Evolutionary conservation across 2,113 vertebrate species (phyloP).

Genomic region (Daphoenositta chrysoptera): DNA sequence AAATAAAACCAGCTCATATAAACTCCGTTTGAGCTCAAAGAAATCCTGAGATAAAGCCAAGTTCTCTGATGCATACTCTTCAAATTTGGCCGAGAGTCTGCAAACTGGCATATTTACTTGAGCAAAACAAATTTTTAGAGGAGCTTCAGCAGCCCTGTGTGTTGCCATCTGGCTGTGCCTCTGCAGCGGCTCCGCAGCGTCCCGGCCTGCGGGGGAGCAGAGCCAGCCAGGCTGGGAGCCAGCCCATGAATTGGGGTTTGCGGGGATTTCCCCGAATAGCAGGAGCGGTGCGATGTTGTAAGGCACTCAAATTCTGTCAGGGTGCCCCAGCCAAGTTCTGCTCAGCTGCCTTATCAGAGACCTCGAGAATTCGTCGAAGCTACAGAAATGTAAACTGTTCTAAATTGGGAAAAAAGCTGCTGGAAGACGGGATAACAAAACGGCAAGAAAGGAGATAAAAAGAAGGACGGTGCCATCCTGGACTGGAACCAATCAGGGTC

Average conservation of each 20-base stretch:
- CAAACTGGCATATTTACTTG: background rate
- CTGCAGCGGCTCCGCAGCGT: background rate
- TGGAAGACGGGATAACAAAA: too few species aligned
- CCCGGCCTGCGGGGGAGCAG: background rate
- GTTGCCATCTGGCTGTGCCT: background rate
- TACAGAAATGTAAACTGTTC: too few species aligned
- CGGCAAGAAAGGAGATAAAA: too few species aligned
- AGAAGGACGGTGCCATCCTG: too few species aligned
- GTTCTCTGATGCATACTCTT: background rate
- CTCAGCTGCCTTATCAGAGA: too few species aligned
- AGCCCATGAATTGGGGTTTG: too few species aligned
- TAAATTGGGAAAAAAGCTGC: too few species aligned
- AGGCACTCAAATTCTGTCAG: too few species aligned
- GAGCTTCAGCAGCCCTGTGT: background rate
- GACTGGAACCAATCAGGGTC: too few species aligned
- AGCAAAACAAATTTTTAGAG: background rate
- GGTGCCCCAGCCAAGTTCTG: too few species aligned
- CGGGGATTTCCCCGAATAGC: background rate
- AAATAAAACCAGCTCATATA: background rate
- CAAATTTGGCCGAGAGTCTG: background rate
- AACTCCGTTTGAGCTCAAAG: background rate
- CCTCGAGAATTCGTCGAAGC: too few species aligned
- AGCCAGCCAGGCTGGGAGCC: too few species aligned
- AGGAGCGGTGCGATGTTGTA: rapidly evolving
- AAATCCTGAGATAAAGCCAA: background rate